Base-by-base conservation (phyloP, 2,797 vertebrate species). In the Aphelocoma californica region DNA sequence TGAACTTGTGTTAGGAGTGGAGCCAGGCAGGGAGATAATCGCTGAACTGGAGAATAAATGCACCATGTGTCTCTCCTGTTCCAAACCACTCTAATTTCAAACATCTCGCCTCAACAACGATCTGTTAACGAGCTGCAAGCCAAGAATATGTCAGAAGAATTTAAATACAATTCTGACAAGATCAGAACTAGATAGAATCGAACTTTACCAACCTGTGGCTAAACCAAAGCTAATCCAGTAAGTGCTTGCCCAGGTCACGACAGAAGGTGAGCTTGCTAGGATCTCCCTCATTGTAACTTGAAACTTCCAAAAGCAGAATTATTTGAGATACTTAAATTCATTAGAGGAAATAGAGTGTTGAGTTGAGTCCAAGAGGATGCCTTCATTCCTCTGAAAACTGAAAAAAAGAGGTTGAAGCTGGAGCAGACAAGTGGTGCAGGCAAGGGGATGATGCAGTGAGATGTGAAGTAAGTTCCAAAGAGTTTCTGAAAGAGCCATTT, bases 121-220 rank as follows among this genome's bases (percentile, higher is more conserved):
- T 96, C 96, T 96, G 96, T 91, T 96, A 94, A 69, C 12, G 21
- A 88, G 31, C 82, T 75, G 77, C 77, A 36, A 91, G 96, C 96
- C 95, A 96, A 96, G 91, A 96, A 96, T 78, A 92, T 94, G 92
- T 94, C 95, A 96, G 89, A 57, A 91, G 80, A 74, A 94, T 90
- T 96, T 88, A 91, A 93, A 91, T 94, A 94, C 94, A 93, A 90
- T 89, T 92, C 92, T 95, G 94, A 92, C 92, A 72, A 72, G 84
- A 96, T 83, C 87, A 58, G 75, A 88, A 86, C 58, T 71, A 88
- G 88, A 92, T 58, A 94, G 95, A 95, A 88, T 88, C 72, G 79
- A 94, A 95, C 80, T 95, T 91, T 51, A 47, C 80, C 40, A 73
- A 95, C 90, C 80, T 94, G 78, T 89, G 91, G 60, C 56, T 88